Base-by-base conservation (phyloP, 92 coral and sea anemone species). In the Porites lobata region DNA sequence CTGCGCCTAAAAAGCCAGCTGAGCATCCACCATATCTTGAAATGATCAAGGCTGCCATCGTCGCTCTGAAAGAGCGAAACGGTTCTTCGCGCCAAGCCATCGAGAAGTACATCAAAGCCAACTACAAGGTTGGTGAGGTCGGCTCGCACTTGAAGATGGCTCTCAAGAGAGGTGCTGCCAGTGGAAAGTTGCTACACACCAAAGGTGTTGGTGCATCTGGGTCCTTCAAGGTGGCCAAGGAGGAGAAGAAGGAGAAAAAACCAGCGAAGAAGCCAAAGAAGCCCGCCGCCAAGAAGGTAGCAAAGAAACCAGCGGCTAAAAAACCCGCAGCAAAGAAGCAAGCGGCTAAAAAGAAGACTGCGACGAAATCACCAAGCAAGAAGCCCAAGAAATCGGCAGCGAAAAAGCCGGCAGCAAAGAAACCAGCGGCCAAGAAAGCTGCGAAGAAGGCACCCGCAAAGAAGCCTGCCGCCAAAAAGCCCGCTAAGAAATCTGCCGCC, bases 61-160 rank as follows among this genome's bases (percentile, higher is more conserved):
- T 9, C 11, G 83, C 91, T 14, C 18, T 84, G 89, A 90, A 88
- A 68, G 90, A 77, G 68, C 94, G 94, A 74, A 72, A 8, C 12
- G 94, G 94, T 79, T 91, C 94, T 65, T 94, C 96, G 79, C 96
- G 96, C 87, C 95, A 94, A 91, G 96, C 96, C 89, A 94, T 94
- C 94, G 93, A 86, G 73, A 94, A 94, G 89, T 94, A 94, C 94
- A 94, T 94, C 94, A 88, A 79, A 65, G 93, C 87, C 86, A 94
- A 94, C 93, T 94, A 94, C 93, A 91, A 88, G 70, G 94, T 94
- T 61, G 94, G 91, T 11, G 87, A 83, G 50, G 87, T 72, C 1
- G 79, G 83, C 29, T 20, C 92, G 6, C 89, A 89, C 74, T 29
- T 88, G 58, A 89, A 89, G 71, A 50, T 53, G 77, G 92, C 92